Base-by-base conservation (phyloP, 2,888 invertebrate genomes). In the Tiliacea citrago region DNA sequence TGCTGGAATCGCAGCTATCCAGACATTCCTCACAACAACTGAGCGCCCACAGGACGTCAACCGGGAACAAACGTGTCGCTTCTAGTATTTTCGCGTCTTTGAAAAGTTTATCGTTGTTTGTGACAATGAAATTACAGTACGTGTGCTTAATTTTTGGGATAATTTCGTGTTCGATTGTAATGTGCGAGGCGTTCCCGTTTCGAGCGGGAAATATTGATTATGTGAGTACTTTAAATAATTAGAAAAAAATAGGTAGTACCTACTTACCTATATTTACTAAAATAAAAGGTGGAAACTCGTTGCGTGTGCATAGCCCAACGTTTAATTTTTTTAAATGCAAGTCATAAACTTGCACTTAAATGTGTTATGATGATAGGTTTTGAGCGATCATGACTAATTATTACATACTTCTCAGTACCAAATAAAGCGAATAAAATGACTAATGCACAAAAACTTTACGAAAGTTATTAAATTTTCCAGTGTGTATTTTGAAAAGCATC, bases 181-280 rank as follows among this genome's bases (percentile, higher is more conserved):
- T 85, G 69, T 86, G 88, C 74, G 93, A 94, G 61, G 91, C 93
- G 2, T 91, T 91, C 69, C 94, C 95, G 12, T 90, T 92, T 81
- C 90, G 91, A 45, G 87, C 88, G 35, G 92, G 93, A 58, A 95
- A 91, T 73, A 95, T 95, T 77, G 95, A 95, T 88, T 95, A 96
- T 90, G 95, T 96, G 89, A 96, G 95, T 95, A 84, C 67, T 62
- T 55, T 24, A 24, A 51, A 51, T 16, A 42, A 24, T 51, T 29
- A 55, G 2, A 69, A 55, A 42, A 61, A 39, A 13, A 42, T 53
- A 18, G 21, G 12, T 60, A 51, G 12, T 5, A n/a, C 4, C 39
- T n/a, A n/a, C n/a, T n/a, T 39, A 35, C 6, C 10, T 29, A 39
- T 35, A 39, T 75, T 12, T 35, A 21, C 2, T n/a, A n/a, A 49